Evolutionary conservation across 2,888 invertebrate species (phyloP), one percentile per base, ranked within the genome.

Genomic region (Hedya salicella): DNA sequence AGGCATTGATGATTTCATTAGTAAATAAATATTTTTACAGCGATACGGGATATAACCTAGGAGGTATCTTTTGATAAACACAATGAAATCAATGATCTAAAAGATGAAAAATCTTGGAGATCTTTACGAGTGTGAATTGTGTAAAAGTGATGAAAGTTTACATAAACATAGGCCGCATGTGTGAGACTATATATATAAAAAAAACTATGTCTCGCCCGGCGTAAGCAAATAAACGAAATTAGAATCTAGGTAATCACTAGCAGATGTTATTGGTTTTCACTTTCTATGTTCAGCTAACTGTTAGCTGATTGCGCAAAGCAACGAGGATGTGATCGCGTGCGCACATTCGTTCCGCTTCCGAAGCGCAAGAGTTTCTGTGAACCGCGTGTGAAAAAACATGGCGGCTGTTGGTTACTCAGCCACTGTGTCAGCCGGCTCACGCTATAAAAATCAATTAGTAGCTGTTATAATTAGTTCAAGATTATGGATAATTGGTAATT

Each of bases 291-390:
- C 61, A 39, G 56, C 60, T 39, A 52, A 40, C 46, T 39, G 19
- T 50, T 49, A 40, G 46, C 54, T 56, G 42, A 46, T 65, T 62
- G 50, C 64, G 69, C 68, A 61, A 73, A 70, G 68, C 54, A 50
- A 53, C 48, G 48, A 66, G 60, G 66, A 64, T 63, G 13, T 42
- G 62, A 67, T 70, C 64, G 72, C 71, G 63, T 70, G 69, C 64
- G 49, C 65, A 67, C 62, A 46, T 40, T 46, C 71, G 77, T 87
- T 87, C 87, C 87, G 87, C 87, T 86, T 88, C 87, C 87, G 80
- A 78, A 72, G 79, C 78, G 80, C 78, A 75, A 75, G 75, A 75
- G 75, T 75, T 68, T 70, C 71, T 46, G 42, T 30, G 44, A 54
- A 62, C 71, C 68, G 74, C 66, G 71, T 74, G 74, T 54, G 66